phyloP scores from a whole-genome alignment of 2,113 vertebrate genomes.

The Tylochromis polylepis region DNA sequence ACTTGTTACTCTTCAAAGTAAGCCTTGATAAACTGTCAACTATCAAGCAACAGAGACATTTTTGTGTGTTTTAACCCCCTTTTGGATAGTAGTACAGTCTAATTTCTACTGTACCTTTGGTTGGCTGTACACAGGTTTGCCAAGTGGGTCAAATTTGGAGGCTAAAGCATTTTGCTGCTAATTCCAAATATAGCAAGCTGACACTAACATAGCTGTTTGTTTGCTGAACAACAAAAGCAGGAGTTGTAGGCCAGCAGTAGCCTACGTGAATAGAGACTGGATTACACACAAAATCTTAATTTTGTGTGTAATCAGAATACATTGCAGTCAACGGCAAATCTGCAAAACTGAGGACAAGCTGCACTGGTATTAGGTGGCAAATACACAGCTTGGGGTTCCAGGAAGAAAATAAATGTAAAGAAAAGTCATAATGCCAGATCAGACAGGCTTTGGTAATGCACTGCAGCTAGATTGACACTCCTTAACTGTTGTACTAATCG shows the following conservation, averaged over 20 bases:
- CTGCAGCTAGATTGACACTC: slow-evolving; percentile 56
- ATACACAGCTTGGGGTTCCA: neutral
- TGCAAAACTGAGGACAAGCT: neutral
- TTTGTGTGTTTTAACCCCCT: neutral
- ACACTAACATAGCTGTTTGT: slow-evolving; percentile 3
- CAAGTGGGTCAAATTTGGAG: slow-evolving; percentile 15
- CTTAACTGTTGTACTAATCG: slow-evolving; percentile 70
- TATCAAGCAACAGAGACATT: neutral
- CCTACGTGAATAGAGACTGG: neutral
- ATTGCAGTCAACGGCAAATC: neutral
- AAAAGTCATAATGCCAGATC: slow-evolving; percentile 66
- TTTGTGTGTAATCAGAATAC: neutral
- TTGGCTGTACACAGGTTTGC: neutral
- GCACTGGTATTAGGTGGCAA: neutral
- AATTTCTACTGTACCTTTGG: neutral
- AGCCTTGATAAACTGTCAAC: neutral
- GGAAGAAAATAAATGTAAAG: slow-evolving; percentile 37
- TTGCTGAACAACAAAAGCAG: neutral
- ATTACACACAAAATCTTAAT: neutral
- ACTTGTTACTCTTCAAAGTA: slow-evolving; percentile 13
- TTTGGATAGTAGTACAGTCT: neutral
- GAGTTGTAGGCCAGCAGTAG: neutral
- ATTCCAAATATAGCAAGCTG: slow-evolving; percentile 8
- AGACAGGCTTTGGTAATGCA: slow-evolving; percentile 67
- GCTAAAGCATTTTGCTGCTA: neutral